phyloP scores from a whole-genome alignment of 2,113 vertebrate genomes.

The Proterorhinus semilunaris region DNA sequence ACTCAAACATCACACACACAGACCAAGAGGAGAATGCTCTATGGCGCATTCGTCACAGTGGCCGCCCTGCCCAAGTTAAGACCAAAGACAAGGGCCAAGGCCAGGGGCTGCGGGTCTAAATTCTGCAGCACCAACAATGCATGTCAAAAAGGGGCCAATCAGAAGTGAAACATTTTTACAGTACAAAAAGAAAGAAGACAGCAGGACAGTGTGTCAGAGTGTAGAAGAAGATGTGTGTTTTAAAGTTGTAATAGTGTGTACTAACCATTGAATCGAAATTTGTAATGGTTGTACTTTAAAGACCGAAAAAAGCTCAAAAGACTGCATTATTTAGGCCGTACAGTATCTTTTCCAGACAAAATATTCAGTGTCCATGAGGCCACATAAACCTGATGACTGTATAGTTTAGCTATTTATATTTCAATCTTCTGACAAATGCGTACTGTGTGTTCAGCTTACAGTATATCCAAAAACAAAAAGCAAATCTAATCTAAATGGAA shows the following conservation, averaged over 20 bases:
- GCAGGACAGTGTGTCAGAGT: slow-evolving; percentile 42
- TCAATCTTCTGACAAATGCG: no score
- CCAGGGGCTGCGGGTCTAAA: slow-evolving; percentile 68
- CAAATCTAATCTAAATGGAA: no score
- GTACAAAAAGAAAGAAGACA: slow-evolving; percentile 60
- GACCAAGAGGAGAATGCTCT: slow-evolving; percentile 34
- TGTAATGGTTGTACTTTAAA: no score
- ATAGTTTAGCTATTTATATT: no score
- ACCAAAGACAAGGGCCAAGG: slow-evolving; percentile 69
- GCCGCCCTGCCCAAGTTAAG: slow-evolving; percentile 57
- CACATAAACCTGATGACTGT: not conserved
- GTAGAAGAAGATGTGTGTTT: slow-evolving; percentile 54
- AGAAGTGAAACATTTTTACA: slow-evolving; percentile 56
- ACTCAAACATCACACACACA: slow-evolving; percentile 31
- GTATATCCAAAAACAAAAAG: no score
- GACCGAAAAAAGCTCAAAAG: no score
- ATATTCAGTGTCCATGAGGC: no score
- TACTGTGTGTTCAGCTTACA: no score
- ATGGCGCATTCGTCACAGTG: slow-evolving; percentile 71
- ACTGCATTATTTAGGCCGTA: no score
- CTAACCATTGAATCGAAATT: no score
- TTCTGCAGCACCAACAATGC: slow-evolving; percentile 71
- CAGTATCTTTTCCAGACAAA: no score
- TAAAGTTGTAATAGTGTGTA: slow-evolving; percentile 7
- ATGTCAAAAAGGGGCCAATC: slow-evolving; percentile 66